Conservation (phyloP, 64 coral and sea anemone species). For the Trachythela sp. region DNA sequence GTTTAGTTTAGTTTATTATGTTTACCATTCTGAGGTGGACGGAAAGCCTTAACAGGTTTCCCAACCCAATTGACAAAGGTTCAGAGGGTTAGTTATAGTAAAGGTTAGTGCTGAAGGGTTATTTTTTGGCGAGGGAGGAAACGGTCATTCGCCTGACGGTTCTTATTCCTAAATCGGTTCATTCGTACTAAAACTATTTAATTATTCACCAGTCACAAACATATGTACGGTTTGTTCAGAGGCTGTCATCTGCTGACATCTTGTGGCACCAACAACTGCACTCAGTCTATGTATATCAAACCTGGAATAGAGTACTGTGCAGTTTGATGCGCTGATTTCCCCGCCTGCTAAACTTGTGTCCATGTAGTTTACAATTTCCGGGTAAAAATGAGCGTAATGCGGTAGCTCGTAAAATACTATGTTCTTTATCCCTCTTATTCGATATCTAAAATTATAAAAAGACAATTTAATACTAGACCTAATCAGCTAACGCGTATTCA, state of each 20-base stretch:
- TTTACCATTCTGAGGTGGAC: too few species aligned
- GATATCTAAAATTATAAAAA: conserved; percentile 53
- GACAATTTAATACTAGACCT: not conserved
- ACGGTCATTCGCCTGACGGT: too few species aligned
- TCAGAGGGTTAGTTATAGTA: too few species aligned
- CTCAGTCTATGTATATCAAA: conserved; percentile 64
- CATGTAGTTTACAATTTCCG: conserved; percentile 79
- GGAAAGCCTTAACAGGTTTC: too few species aligned
- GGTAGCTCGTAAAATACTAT: conserved; percentile 93
- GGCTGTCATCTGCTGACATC: conserved; percentile 75
- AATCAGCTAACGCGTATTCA: too few species aligned
- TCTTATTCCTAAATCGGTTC: too few species aligned
- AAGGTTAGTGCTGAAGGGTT: too few species aligned
- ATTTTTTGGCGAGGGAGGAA: too few species aligned
- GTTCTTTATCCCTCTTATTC: conserved; percentile 79
- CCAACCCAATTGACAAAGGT: too few species aligned
- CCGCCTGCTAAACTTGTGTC: conserved; percentile 36
- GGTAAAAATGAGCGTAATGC: conserved; percentile 79
- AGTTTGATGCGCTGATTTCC: conserved; percentile 48
- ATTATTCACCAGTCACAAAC: conserved; percentile 65
- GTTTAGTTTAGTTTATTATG: too few species aligned
- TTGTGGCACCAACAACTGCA: conserved; percentile 57
- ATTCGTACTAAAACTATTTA: too few species aligned
- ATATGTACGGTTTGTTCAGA: conserved; percentile 67
- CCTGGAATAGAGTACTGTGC: conserved; percentile 69